Evolutionary conservation across 2,888 invertebrate genomes (phyloP).

Genomic region (Drosophila paranaensis): DNA sequence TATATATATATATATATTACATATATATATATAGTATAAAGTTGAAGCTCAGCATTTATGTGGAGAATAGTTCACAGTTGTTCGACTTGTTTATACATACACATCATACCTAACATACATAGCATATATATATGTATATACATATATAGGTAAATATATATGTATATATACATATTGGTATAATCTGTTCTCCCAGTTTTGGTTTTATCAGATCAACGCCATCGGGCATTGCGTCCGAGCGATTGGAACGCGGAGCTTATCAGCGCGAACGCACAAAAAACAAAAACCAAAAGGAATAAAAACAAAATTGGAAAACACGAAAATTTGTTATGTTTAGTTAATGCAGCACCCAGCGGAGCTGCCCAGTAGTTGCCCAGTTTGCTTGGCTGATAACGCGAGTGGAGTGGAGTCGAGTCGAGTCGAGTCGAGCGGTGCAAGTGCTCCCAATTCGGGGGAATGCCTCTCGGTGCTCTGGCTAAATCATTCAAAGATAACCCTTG

Average conservation of each 20-base stretch:
- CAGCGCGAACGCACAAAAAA: slow-evolving; percentile 26
- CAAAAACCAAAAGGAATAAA: not conserved
- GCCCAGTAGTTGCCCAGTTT: slow-evolving; percentile 21
- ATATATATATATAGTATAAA: not conserved
- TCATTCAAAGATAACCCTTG: slow-evolving; percentile 65
- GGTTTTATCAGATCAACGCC: slow-evolving; percentile 50
- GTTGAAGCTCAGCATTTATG: too few relatives aligned
- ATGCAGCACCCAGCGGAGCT: slow-evolving; percentile 9
- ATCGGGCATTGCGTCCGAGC: slow-evolving; percentile 31
- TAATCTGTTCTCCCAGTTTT: slow-evolving; percentile 13
- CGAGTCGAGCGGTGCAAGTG: slow-evolving; percentile 4
- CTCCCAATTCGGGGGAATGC: slow-evolving; percentile 35
- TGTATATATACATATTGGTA: not conserved
- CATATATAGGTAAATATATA: not conserved
- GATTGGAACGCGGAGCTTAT: slow-evolving; percentile 45
- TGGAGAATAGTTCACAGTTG: not conserved
- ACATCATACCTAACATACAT: too few relatives aligned
- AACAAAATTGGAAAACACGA: slow-evolving; percentile 31
- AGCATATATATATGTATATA: not conserved
- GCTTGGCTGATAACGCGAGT: slow-evolving; percentile 39
- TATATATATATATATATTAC: not conserved
- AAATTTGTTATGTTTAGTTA: slow-evolving; percentile 29
- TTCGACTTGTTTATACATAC: not conserved
- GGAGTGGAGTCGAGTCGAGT: not conserved
- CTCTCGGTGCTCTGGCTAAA: slow-evolving; percentile 7